A percentile compares a stretch with the other conserved stretches of the same genome.
Conservation (phyloP, 2,797 vertebrate species). For the Enteromius fasciolatus region DNA sequence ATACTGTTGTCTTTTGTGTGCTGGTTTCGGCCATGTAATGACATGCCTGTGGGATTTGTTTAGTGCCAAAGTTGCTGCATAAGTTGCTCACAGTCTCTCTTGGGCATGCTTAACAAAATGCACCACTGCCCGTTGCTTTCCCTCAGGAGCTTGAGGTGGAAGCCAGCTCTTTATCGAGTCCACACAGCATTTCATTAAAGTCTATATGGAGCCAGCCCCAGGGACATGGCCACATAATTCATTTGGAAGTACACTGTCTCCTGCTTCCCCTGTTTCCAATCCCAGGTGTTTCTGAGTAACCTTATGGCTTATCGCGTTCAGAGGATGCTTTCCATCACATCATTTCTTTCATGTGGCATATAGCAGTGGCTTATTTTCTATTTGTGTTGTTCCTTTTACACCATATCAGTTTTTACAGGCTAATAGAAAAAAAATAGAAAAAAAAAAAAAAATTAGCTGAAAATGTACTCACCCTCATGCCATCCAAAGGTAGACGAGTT, state of each 20-base stretch:
- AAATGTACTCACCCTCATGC: not conserved
- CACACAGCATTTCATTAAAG: constrained; percentile 46
- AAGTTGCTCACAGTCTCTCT: constrained; percentile 24
- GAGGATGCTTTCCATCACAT: constrained; percentile 27
- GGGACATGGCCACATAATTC: constrained; percentile 40
- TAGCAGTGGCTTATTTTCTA: not conserved
- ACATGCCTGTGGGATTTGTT: not conserved
- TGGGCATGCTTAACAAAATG: constrained; percentile 26
- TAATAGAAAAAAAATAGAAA: not conserved
- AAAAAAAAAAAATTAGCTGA: not conserved
- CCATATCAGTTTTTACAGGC: not conserved
- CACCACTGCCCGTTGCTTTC: not conserved
- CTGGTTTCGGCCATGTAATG: not conserved
- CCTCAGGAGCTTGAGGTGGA: constrained; percentile 15
- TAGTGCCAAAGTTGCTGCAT: not conserved
- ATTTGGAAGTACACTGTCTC: constrained; percentile 29
- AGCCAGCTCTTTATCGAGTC: constrained; percentile 10
- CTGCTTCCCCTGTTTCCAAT: constrained; percentile 13
- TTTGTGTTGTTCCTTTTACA: not conserved
- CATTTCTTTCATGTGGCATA: not conserved
- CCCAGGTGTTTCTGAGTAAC: constrained; percentile 38
- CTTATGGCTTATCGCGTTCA: constrained; percentile 10
- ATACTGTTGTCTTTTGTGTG: not conserved
- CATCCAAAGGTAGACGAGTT: not conserved
- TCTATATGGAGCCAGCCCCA: constrained; percentile 9